These are phyloP conservation scores for Stratiomys singularior DNA, from an alignment of 2,888 invertebrate species.

Conservation along the genomic window DNA sequence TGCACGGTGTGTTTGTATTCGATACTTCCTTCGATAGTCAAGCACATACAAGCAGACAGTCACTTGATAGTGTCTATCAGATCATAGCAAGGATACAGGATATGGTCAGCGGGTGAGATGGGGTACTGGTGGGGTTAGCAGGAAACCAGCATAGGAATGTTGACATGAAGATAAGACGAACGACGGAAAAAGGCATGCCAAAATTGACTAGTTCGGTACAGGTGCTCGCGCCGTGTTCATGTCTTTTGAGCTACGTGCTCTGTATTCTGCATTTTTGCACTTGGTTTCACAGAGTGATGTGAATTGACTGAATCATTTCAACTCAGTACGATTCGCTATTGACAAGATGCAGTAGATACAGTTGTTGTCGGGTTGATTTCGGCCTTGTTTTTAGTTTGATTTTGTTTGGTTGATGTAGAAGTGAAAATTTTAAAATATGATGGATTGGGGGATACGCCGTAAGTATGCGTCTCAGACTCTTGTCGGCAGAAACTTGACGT, in stretches of 20 bases:
- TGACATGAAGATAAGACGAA: slow-evolving; percentile 39
- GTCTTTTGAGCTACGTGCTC: slow-evolving; percentile 3
- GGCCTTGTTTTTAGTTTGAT: not conserved
- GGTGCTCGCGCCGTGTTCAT: slow-evolving; percentile 42
- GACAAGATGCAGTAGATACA: slow-evolving; percentile 21
- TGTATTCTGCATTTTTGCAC: not conserved
- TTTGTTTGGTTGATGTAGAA: slow-evolving; percentile 16
- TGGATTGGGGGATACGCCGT: slow-evolving; percentile 81
- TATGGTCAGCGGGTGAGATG: not conserved
- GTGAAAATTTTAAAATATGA: slow-evolving; percentile 66
- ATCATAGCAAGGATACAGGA: slow-evolving; percentile 16
- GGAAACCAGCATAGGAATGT: slow-evolving; percentile 25
- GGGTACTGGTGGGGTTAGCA: slow-evolving; percentile 9
- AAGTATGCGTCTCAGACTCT: slow-evolving; percentile 64
- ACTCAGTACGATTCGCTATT: not conserved
- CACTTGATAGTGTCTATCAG: slow-evolving; percentile 36
- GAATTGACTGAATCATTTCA: slow-evolving; percentile 17
- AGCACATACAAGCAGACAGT: slow-evolving; percentile 19
- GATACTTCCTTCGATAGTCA: not conserved
- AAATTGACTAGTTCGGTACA: slow-evolving; percentile 38
- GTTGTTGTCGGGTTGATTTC: not conserved
- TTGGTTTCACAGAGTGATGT: slow-evolving; percentile 22
- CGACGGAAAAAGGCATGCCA: slow-evolving; percentile 39
- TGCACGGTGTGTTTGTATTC: slow-evolving; percentile 6
- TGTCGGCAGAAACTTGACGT: not conserved